Base-by-base conservation (phyloP, 2,113 vertebrate species). In the Craseonycteris thonglongyai region DNA sequence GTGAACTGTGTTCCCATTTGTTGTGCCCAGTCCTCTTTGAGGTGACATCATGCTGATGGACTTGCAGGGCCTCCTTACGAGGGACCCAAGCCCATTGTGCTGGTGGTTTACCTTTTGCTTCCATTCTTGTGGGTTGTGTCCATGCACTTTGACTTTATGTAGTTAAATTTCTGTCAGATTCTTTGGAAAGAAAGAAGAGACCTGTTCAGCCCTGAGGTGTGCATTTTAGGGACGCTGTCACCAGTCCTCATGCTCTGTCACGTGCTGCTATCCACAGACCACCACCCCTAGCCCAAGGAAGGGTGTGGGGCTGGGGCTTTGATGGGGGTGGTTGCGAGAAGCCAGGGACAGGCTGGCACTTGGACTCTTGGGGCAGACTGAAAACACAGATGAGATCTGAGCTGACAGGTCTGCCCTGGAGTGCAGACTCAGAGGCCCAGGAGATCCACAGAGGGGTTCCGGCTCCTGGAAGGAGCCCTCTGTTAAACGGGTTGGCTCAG, bases 341-440 rank as follows among this genome's bases (percentile, higher is more conserved):
- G 45, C 35, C 38, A 49, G 38, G 33, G 19, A 47, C 16, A 12
- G 47, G 7, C 45, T 22, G 63, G 5, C 79, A 30, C 65, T 61
- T n/a, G 5, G 63, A 86, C 26, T 38, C 38, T 65, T 5, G 6
- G 49, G 15, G 10, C 47, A 58, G 8, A 51, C 18, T 4, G 66
- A 88, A 51, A 68, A 72, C 12, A 7, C 21, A 51, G 42, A 0
- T 30, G 4, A 51, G 58, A 26, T n/a, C 28, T 33, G 24, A 49
- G 30, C 56, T 2, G 45, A 61, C 38, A 28, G 10, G 35, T 45
- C 61, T 19, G 13, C 22, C 18, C 9, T 22, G 45, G 56, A 49
- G 58, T 3, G 28, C 1, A 4, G 38, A 6, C 49, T 69, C 2
- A 0, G 13, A 33, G 58, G 40, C 63, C 28, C 35, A 18, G 40